Evolutionary conservation across 2,888 invertebrate species (phyloP), one percentile per base, ranked within the genome.

Genomic region (Dexiosoma caninum): DNA sequence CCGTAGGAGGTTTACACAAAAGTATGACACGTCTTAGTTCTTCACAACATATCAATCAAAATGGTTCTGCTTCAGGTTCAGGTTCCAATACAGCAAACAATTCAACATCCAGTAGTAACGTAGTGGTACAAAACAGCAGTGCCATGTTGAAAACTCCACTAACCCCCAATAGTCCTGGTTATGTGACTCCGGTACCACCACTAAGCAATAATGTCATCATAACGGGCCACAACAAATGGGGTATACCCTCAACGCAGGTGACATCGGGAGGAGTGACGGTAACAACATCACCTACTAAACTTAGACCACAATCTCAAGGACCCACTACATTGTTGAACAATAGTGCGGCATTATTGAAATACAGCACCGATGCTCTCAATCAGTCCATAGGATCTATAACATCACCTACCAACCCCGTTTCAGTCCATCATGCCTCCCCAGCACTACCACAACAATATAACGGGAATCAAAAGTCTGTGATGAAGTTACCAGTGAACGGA

Each of bases 21-120:
- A 95, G 95, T 87, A 95, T 95, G 95, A 95, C 95, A 8, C 92
- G 95, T 42, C 88, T 95, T 78, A 95, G 95, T 79, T 95, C 95
- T 12, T 95, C 95, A 44, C 95, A 95, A 87, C 94, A 94, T 88
- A 95, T 95, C 84, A 94, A 94, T 87, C 92, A 92, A 74, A 92
- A 92, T 66, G 91, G 91, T 55, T 85, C 84, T 71, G 83, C 81
- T 42, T 82, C 82, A 55, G 85, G 86, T 1, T 85, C 85, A n/a
- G 91, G 91, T 66, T 85, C 87, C n/a, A 87, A 85, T 74, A 85
- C 85, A 21, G 86, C 85, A 64, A 85, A 78, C 62, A 85, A 85
- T 71, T 83, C 81, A 78, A 87, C 85, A 71, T 89, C 89, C 66
- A 90, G 87, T 70, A 86, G 89, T 10, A 86, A 89, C 83, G 88